Evolutionary conservation across 2,113 vertebrate species (phyloP), one percentile per base, ranked within the genome.

Genomic region (Helogale parvula): DNA sequence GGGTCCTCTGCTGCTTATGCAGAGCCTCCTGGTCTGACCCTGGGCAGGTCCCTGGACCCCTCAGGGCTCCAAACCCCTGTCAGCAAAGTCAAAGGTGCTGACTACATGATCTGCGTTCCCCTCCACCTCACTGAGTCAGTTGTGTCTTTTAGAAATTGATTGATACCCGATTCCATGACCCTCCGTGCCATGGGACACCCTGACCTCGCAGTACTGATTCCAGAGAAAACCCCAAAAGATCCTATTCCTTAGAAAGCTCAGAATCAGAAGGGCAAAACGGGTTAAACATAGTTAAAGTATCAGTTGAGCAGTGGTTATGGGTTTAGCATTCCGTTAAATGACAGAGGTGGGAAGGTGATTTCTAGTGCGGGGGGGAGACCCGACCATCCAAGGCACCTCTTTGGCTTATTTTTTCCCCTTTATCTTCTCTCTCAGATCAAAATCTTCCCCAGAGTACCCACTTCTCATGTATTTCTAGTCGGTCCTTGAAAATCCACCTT

Each of bases 1-100:
- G 12, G 2, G 29, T 35, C 57, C 54, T 33, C n/a, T 52, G 23
- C 13, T 0, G 33, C 16, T 0, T 0, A 1, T 0, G 27, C 33
- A 5, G 16, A 15, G 1, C 45, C 65, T 5, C 50, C 29, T 19
- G 14, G 8, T 27, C 57, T 27, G 82, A 12, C 81, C 9, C 19
- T 10, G 31, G 15, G 8, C 35, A 66, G n/a, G 19, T n/a, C 74
- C 1, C 27, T 3, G 33, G 31, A 8, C 47, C 47, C 31, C 33
- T 80, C 47, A 4, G 77, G 50, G 16, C 23, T 76, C 81, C 47
- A 7, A 15, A 35, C 29, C 31, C 41, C 41, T 88, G 19, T 47
- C 0, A 0, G 38, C 29, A 3, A 45, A 47, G 63, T 27, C n/a
- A n/a, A 29, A 79, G 79, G 35, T 69, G 71, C 45, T 27, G n/a